Base-by-base conservation (phyloP, 92 coral and sea anemone species). In the Paragorgia papillata region DNA sequence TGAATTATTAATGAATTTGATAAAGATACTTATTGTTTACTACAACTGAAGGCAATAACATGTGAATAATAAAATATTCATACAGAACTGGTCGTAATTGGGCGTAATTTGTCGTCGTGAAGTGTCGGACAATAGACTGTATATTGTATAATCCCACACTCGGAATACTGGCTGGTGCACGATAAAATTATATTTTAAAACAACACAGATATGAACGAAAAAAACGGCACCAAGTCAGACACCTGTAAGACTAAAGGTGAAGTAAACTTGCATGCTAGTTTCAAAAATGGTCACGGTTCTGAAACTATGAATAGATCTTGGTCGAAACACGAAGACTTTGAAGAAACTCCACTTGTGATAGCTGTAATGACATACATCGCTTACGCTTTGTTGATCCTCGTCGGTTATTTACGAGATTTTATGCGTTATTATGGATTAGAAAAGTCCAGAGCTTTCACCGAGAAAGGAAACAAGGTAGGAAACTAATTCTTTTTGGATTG, bases 361-460 rank as follows among this genome's bases (percentile, higher is more conserved):
- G 98, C 98, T 32, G 98, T 94, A 48, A 85, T 87, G 84, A 94
- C 98, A 3, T 94, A 94, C 80, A 81, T 91, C 51, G 90, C 95
- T 7, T 94, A 94, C 82, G 82, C 90, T 35, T 83, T 94, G 29
- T 73, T 94, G 57, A 91, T 91, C 66, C 83, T 94, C 44, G 91
- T 94, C 60, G 98, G 98, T 22, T 89, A 94, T 79, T 71, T 94
- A 54, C 87, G 98, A 51, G 98, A 94, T 81, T 91, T 91, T 39
- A 86, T 94, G 97, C 85, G 98, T 67, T 88, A 88, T 39, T 88
- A 94, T 35, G 97, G 98, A 25, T 79, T 94, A 25, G 98, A 94
- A 57, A 89, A 83, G 62, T 88, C 98, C 18, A 91, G 86, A 77
- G 92, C 92, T 32, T 90, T 92, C 22, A 88, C 79, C 53, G 98